Base-by-base conservation (phyloP, 2,888 invertebrate genomes). In the Cryptophagus acutangulus region DNA sequence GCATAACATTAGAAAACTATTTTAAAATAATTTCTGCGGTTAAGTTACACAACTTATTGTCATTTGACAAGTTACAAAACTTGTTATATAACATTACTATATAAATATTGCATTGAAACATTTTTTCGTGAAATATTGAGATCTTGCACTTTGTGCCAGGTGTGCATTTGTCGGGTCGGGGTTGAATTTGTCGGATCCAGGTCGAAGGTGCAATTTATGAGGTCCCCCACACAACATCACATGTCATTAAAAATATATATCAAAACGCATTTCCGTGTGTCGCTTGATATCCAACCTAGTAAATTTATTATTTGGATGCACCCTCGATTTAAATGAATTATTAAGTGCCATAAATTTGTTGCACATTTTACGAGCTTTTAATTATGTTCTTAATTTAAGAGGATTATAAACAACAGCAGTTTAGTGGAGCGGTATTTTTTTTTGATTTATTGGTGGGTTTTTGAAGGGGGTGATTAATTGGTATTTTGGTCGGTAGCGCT, bases 181-280 rank as follows among this genome's bases (percentile, higher is more conserved):
- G 54, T 52, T 58, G 58, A 58, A 58, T 55, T 49, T n/a, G n/a
- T n/a, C n/a, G n/a, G n/a, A n/a, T n/a, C n/a, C n/a, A 52, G 62
- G 61, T 63, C 62, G 62, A 59, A 62, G 60, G 59, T 61, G 59
- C 60, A 63, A 65, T 63, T 65, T 61, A 60, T 56, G 53, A n/a
- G 54, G 51, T 49, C 55, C 59, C 61, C 54, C 51, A 20, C 24
- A 20, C 48, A 49, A n/a, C n/a, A n/a, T 53, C 53, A 48, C 51
- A 53, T 57, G 58, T 62, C 63, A 63, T 65, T 63, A 63, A 63
- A 63, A 59, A 61, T 60, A 52, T 58, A 58, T 50, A 44, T 46
- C 43, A 40, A 45, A 40, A 44, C 51, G 51, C 24, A 20, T 20
- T 20, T 20, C 24, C 24, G 24, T n/a, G n/a, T 58, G 59, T 58